These are phyloP conservation scores for Aporophyla lueneburgensis DNA, from an alignment of 2,888 invertebrate species.

Conservation along the genomic window DNA sequence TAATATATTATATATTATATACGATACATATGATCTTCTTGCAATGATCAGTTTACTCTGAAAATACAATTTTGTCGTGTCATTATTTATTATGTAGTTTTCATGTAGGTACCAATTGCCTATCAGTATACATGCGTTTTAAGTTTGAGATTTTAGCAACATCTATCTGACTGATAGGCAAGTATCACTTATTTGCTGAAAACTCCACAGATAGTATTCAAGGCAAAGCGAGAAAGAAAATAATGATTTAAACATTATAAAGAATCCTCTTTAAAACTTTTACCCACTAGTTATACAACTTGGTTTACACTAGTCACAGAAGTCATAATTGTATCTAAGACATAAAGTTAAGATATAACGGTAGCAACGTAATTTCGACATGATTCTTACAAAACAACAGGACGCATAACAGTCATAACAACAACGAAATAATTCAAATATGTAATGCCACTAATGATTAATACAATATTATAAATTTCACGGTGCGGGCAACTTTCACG, in stretches of 20 bases:
- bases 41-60: too few relatives aligned
- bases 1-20: too few relatives aligned
- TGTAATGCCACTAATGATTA: slow-evolving; percentile 56
- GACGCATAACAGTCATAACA: slow-evolving; percentile 21
- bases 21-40: too few relatives aligned
- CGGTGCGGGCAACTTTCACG: slow-evolving; percentile 61
- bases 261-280: too few relatives aligned
- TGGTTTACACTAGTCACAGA: background rate
- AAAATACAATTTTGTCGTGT: background rate
- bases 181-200: too few relatives aligned
- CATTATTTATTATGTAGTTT: background rate
- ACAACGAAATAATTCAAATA: slow-evolving; percentile 62
- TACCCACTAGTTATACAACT: background rate
- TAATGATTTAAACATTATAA: too few relatives aligned
- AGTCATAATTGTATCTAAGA: background rate
- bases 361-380: slow-evolving; percentile 11
- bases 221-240: background rate
- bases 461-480: slow-evolving; percentile 64
- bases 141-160: background rate
- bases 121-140: background rate
- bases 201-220: too few relatives aligned
- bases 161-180: too few relatives aligned
- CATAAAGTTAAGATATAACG: background rate
- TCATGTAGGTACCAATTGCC: background rate
- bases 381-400: slow-evolving; percentile 17